Evolutionary conservation across 2,113 vertebrate genomes (phyloP).

Genomic region (Chiloscyllium plagiosum): DNA sequence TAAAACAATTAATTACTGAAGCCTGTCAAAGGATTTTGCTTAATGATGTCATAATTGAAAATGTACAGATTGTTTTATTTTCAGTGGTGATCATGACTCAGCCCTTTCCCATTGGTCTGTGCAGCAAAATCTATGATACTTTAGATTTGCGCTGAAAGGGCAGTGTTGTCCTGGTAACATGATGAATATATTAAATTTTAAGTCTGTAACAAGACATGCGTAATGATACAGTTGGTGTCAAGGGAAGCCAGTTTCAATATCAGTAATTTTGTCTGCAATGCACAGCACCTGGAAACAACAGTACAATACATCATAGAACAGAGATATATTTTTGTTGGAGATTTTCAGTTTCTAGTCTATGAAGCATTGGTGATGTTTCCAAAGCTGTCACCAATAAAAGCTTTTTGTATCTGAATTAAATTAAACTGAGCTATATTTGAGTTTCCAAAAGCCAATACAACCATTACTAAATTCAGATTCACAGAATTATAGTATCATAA

Average conservation of each 20-base stretch:
- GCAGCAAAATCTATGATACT: background rate
- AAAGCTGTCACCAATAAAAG: too few species aligned
- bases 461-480: too few species aligned
- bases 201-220: background rate
- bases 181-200: background rate
- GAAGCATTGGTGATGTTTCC: too few species aligned
- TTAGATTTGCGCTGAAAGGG: background rate
- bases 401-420: too few species aligned
- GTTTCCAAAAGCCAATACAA: too few species aligned
- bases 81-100: background rate
- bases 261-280: background rate
- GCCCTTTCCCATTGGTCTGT: background rate
- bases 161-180: background rate
- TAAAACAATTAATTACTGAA: background rate
- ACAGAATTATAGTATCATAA: too few species aligned
- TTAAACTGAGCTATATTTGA: too few species aligned
- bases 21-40: background rate
- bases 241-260: background rate
- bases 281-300: too few species aligned
- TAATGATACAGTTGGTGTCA: background rate
- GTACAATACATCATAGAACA: too few species aligned
- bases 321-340: too few species aligned
- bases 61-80: slow-evolving; percentile 13
- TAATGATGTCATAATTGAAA: background rate
- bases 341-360: too few species aligned